Evolutionary conservation across 2,797 vertebrate species (phyloP), one percentile per base, ranked within the genome.

Genomic region (Delichon dasypus): DNA sequence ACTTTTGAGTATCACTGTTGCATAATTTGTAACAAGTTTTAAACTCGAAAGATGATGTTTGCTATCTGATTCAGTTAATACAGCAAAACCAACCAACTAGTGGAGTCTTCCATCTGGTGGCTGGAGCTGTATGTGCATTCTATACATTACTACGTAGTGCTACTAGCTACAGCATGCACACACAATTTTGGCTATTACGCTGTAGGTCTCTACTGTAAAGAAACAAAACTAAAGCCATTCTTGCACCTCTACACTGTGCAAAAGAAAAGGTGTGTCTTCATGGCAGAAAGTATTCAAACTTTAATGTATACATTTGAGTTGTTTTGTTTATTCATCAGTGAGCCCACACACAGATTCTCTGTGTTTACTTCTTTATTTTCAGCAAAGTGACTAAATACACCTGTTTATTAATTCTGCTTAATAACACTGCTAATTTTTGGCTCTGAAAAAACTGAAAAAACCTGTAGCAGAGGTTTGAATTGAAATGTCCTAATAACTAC

Each of bases 41-140:
- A 60, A 95, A 92, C 5, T 79, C n/a, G 29, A 47, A 85, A 77
- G 60, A 61, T 68, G 40, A 19, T 6, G 26, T 30, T 51, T 82
- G n/a, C 61, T 75, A 38, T 25, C 26, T 47, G 38, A 92, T 26
- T 42, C 55, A 79, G 36, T 51, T 72, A 90, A 79, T 32, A 75
- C 62, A 27, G 61, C n/a, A 77, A 85, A 88, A 13, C 9, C 87
- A 85, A 85, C 29, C 85, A 81, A 53, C 77, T 93, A 74, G 93
- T 29, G 34, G 44, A 97, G 94, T 92, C 85, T 90, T 94, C 97
- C 97, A 97, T 76, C 96, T 97, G 87, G 93, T 95, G 96, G 96
- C 48, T 90, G 75, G 60, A 95, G 48, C 34, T 62, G 65, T 50
- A 53, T 7, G 22, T 84, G 94, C 92, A 83, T 66, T 72, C 89